These are phyloP conservation scores for Lordiphosa clarofinis DNA, from an alignment of 1,140 invertebrate species.

Conservation along the genomic window DNA sequence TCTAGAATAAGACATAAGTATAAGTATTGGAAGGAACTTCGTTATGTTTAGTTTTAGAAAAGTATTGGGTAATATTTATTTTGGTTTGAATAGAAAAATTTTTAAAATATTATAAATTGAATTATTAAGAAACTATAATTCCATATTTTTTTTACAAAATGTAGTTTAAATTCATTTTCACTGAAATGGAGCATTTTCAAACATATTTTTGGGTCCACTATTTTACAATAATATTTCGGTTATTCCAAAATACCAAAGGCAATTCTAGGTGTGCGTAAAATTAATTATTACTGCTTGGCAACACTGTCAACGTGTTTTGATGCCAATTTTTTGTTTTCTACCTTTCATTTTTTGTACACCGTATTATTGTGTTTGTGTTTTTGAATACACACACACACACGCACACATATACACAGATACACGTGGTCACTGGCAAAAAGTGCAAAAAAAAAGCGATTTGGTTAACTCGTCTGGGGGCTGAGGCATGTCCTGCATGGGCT, in stretches of 20 bases:
- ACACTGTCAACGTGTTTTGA: conserved; percentile 59
- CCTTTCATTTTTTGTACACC: conserved; percentile 50
- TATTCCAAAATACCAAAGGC: conserved; percentile 13
- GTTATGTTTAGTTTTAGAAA: too few species aligned
- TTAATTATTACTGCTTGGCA: conserved; percentile 65
- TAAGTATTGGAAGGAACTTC: too few species aligned
- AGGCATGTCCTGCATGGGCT: conserved; percentile 53
- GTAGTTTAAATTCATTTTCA: too few species aligned
- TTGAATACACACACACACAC: conserved; percentile 32
- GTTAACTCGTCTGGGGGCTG: conserved; percentile 33
- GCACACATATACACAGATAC: conserved; percentile 8
- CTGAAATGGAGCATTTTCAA: too few species aligned
- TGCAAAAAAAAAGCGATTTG: conserved; percentile 39
- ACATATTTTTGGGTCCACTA: not conserved
- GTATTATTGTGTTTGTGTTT: conserved; percentile 57
- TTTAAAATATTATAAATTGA: too few species aligned
- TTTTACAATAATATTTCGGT: not conserved
- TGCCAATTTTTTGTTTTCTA: conserved; percentile 42
- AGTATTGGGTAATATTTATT: too few species aligned
- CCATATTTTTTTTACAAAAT: too few species aligned
- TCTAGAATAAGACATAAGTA: too few species aligned
- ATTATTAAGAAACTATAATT: too few species aligned
- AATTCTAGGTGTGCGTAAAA: conserved; percentile 53
- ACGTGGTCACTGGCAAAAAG: conserved; percentile 27
- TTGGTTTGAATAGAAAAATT: too few species aligned